These are phyloP conservation scores for Aradophagus sp. DNA, from an alignment of 1,140 invertebrate genomes.

Conservation along the genomic window DNA sequence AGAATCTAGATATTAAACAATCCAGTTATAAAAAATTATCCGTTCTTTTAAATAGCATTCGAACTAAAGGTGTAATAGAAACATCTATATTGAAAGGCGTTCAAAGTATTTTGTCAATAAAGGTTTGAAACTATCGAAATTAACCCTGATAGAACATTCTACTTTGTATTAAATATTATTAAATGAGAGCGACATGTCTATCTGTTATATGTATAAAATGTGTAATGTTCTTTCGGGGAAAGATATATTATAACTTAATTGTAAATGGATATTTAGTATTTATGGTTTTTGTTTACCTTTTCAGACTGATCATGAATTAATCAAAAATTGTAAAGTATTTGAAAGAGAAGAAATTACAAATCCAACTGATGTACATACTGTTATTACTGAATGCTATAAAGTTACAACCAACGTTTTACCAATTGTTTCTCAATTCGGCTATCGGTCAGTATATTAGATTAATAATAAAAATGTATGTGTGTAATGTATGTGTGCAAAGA, in stretches of 20 bases:
- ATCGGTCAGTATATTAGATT: constrained; percentile 71
- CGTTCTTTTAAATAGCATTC: constrained; percentile 82
- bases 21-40: constrained; percentile 92
- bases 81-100: constrained; percentile 78
- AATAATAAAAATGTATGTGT: no score
- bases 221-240: no score
- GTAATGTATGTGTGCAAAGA: no score
- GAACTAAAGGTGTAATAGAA: constrained; percentile 74
- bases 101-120: constrained; percentile 72
- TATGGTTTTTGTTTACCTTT: no score
- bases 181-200: no score
- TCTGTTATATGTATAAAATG: no score
- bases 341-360: constrained; percentile 60
- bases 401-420: constrained; percentile 81
- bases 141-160: no score
- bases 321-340: constrained; percentile 60
- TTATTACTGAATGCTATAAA: constrained; percentile 81
- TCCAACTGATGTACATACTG: constrained; percentile 71
- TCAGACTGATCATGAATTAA: constrained; percentile 66
- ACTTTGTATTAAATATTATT: constrained; percentile 1
- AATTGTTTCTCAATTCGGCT: constrained; percentile 78
- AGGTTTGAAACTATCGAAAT: constrained; percentile 71
- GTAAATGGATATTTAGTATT: no score
- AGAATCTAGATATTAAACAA: constrained; percentile 89
- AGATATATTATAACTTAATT: no score